Evolutionary conservation across 2,888 invertebrate genomes (phyloP).

Genomic region (Cremastobaeus sp.): DNA sequence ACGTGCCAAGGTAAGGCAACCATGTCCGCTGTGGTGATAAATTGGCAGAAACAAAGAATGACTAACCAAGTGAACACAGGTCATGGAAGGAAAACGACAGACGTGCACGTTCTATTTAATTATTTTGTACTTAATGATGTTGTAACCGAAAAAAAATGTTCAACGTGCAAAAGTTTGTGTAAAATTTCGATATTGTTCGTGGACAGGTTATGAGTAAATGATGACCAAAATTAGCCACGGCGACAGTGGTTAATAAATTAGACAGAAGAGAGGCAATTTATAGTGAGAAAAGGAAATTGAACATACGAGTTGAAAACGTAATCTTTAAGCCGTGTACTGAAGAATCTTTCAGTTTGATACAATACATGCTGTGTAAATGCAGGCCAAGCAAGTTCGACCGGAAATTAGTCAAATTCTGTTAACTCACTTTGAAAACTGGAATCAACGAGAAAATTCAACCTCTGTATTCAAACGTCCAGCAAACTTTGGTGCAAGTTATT

Average conservation of each 20-base stretch:
- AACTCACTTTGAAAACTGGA: constrained; percentile 33
- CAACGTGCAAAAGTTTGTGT: no score
- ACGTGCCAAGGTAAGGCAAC: constrained; percentile 67
- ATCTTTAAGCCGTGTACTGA: constrained; percentile 3
- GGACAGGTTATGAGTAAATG: not conserved
- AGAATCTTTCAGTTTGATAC: constrained; percentile 14
- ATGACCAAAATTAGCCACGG: no score
- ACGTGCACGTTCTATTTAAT: constrained; percentile 51
- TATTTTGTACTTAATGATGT: constrained; percentile 52
- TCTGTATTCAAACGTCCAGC: no score
- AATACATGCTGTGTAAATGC: constrained; percentile 13
- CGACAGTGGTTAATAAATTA: no score
- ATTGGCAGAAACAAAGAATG: constrained; percentile 62
- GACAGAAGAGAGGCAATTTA: no score
- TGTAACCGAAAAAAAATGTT: constrained; percentile 29
- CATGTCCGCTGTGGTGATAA: constrained; percentile 62
- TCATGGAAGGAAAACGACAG: constrained; percentile 44
- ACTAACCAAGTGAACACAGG: constrained; percentile 52
- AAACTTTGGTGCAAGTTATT: no score
- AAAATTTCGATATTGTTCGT: no score
- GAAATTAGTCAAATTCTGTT: constrained; percentile 36
- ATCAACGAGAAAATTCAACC: no score
- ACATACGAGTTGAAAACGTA: not conserved
- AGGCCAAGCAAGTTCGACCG: constrained; percentile 21
- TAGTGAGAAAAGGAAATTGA: no score